Conservation (phyloP, 1,140 invertebrate species). For the Parapsyche elsis region DNA sequence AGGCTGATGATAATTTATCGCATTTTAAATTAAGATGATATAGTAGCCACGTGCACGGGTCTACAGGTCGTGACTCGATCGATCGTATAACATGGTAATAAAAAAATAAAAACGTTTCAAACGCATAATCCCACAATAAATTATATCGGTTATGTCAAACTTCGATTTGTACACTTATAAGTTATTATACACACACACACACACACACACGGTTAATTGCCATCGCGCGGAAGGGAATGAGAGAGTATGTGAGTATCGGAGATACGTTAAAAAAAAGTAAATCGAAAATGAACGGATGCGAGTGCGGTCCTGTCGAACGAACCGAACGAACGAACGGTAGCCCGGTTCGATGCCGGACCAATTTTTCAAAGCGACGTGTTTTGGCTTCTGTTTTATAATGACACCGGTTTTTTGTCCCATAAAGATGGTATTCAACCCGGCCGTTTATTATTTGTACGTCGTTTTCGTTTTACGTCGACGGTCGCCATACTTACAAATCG, state of each 20-base stretch:
- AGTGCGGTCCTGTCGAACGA: slow-evolving; percentile 31
- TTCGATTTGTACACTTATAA: slow-evolving; percentile 6
- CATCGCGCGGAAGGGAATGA: not conserved
- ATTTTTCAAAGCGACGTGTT: slow-evolving; percentile 56
- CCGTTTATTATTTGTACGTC: not conserved
- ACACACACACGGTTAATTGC: not conserved
- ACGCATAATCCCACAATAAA: not conserved
- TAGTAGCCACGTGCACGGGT: too few relatives aligned
- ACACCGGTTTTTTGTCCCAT: slow-evolving; percentile 46
- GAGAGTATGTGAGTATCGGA: not conserved
- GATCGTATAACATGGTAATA: not conserved
- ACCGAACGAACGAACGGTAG: slow-evolving; percentile 39
- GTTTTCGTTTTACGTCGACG: not conserved
- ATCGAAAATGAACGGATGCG: not conserved
- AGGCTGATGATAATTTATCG: too few relatives aligned
- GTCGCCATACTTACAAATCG: slow-evolving; percentile 19
- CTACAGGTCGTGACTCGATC: not conserved
- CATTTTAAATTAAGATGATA: too few relatives aligned
- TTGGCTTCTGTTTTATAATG: slow-evolving; percentile 54
- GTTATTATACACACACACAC: not conserved
- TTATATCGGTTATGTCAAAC: not conserved
- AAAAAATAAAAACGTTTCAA: not conserved
- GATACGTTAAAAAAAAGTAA: not conserved
- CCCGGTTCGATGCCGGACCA: slow-evolving; percentile 48
- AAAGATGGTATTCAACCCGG: slow-evolving; percentile 36